Evolutionary conservation across 2,113 vertebrate species (phyloP), one percentile per base, ranked within the genome.

Genomic region (Pluvianellus socialis): DNA sequence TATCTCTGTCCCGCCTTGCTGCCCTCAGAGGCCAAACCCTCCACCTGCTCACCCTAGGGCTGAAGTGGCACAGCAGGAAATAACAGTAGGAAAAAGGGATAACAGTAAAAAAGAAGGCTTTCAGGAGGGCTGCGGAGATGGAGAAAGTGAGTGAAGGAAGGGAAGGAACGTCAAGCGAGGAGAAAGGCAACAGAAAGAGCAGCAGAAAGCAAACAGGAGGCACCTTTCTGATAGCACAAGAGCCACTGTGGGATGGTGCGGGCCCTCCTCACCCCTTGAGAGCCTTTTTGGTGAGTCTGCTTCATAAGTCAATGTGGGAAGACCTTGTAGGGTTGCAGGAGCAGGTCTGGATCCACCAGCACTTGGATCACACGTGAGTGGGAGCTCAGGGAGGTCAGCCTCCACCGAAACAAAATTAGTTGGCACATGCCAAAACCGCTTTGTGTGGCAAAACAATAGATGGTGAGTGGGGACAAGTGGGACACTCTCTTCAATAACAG

Each of bases 271-370:
- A 38, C 20, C 32, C 2, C 40, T 35, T 42, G 14, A 62, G 50
- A 67, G 49, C 17, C 9, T n/a, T 84, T 75, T 14, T 9, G 30
- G 63, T 17, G 33, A 38, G 22, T 40, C 59, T 55, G 4, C n/a
- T 73, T 55, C 2, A 0, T 32, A 40, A 73, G 32, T 22, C 47
- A 73, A 12, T 0, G 1, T 2, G 28, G 22, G 20, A 24, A 7
- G 38, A 32, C 30, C 9, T 53, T 6, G 16, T 1, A 38, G 35
- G 40, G 40, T 22, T 33, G 40, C 62, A 75, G 50, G 18, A 70
- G 44, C 0, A 3, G 33, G 23, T 58, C 22, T 58, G 47, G 49
- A 50, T 35, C 38, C 47, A 67, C 47, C 27, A 68, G 27, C 18
- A 32, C 23, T 22, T 11, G 63, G 44, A 58, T 58, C 28, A 66